Conservation (phyloP, 2,113 vertebrate species). For the Ctenodactylus gundi region DNA sequence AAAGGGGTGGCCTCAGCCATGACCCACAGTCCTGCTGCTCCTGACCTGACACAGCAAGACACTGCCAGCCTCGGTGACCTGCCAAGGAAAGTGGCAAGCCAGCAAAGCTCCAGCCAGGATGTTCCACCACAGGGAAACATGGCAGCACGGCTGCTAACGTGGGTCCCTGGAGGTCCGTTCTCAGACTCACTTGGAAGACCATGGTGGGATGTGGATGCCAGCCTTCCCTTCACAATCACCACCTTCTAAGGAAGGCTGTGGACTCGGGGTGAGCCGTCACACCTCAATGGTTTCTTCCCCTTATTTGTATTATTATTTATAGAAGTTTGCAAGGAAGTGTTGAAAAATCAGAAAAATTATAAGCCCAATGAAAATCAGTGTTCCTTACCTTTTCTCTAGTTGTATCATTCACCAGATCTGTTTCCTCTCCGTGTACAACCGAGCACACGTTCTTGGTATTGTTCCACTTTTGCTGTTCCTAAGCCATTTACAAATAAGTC, state of each 20-base stretch:
- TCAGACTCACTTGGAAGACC: not conserved
- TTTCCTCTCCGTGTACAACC: not conserved
- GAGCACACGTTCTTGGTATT: not conserved
- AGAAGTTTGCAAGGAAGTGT: not conserved
- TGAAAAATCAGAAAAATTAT: slow-evolving; percentile 9
- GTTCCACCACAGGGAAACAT: not conserved
- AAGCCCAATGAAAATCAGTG: not conserved
- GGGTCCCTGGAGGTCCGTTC: not conserved
- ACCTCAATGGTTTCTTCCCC: not conserved
- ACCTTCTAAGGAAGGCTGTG: not conserved
- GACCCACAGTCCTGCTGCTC: not conserved
- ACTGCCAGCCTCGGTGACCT: not conserved
- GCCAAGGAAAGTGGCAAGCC: not conserved
- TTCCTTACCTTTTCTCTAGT: not conserved
- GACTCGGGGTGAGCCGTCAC: not conserved
- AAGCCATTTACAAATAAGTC: not conserved
- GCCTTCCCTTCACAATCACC: not conserved
- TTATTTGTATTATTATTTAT: not conserved
- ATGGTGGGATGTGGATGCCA: not conserved
- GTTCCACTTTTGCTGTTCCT: not conserved
- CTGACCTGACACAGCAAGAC: not conserved
- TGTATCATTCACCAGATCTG: not conserved
- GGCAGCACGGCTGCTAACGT: too few relatives aligned
- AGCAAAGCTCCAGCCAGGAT: not conserved
- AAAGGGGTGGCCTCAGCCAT: not conserved